A percentile compares a stretch with the other conserved stretches of the same genome.
phyloP scores from a whole-genome alignment of 2,888 invertebrate genomes.

The Mythimna albipuncta region DNA sequence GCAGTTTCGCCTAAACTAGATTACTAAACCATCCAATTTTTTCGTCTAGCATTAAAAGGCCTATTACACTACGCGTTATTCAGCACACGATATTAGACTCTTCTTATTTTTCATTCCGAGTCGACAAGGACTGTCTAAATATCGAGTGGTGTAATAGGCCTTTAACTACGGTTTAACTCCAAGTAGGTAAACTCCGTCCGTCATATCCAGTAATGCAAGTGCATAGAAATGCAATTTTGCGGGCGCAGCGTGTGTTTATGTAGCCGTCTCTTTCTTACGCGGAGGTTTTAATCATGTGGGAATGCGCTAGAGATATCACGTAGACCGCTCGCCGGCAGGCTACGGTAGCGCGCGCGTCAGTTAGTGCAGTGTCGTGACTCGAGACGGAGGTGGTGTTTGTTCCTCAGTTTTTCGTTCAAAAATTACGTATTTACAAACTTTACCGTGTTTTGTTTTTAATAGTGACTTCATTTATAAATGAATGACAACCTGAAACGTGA shows the following conservation, averaged over 20 bases:
- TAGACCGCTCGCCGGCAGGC: conserved; percentile 65
- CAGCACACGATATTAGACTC: too few relatives aligned
- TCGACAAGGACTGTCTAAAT: too few relatives aligned
- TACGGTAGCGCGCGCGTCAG: conserved; percentile 60
- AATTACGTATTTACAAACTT: conserved; percentile 89
- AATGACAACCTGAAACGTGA: conserved; percentile 57
- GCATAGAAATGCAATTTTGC: conserved; percentile 66
- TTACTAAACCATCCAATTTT: too few relatives aligned
- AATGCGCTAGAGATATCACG: conserved; percentile 76
- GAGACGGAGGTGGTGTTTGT: conserved; percentile 69
- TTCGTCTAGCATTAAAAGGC: too few relatives aligned
- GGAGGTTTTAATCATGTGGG: conserved; percentile 60
- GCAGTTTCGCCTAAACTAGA: too few relatives aligned
- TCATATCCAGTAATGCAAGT: conserved; percentile 71
- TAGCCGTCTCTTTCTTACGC: conserved; percentile 72
- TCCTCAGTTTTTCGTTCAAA: conserved; percentile 60
- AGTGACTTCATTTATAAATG: conserved; percentile 70
- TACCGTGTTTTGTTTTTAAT: conserved; percentile 81
- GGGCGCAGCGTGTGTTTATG: conserved; percentile 64
- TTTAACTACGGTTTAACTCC: conserved; percentile 28
- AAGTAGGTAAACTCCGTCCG: conserved; percentile 75
- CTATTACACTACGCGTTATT: too few relatives aligned
- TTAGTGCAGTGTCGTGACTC: conserved; percentile 78
- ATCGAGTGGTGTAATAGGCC: too few relatives aligned
- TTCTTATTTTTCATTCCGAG: too few relatives aligned